These are phyloP conservation scores for Thymelicus sylvestris DNA, from an alignment of 2,888 invertebrate genomes.

Conservation along the genomic window DNA sequence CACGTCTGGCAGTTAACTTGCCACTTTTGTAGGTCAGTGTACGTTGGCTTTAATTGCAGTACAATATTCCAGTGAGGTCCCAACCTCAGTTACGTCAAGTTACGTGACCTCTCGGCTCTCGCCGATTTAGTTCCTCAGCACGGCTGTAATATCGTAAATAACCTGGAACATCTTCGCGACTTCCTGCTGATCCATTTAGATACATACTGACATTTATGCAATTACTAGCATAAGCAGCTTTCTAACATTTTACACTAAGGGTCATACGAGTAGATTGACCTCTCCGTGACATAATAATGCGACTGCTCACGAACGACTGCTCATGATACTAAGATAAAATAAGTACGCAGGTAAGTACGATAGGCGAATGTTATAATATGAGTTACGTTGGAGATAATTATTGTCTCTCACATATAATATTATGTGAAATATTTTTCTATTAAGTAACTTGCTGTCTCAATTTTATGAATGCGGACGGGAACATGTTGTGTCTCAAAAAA, in stretches of 20 bases:
- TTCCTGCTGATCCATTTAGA: conserved; percentile 14
- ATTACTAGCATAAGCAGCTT: conserved; percentile 12
- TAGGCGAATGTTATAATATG: no score
- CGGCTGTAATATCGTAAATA: conserved; percentile 13
- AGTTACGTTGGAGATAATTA: no score
- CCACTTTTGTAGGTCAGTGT: conserved; percentile 15
- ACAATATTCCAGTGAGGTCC: conserved; percentile 21
- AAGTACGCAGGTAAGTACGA: no score
- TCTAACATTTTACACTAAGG: conserved; percentile 7
- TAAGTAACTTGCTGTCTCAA: no score
- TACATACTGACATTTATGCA: conserved; percentile 22
- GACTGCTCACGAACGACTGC: not conserved
- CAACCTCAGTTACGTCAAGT: conserved; percentile 25
- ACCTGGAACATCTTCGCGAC: conserved; percentile 10
- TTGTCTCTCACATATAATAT: no score
- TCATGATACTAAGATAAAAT: not conserved
- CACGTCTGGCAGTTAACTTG: not conserved
- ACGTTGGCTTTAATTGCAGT: conserved; percentile 23
- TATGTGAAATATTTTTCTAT: no score
- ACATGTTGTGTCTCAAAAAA: no score
- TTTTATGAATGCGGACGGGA: no score
- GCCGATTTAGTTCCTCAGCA: conserved; percentile 14
- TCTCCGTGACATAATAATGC: not conserved
- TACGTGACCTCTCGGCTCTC: conserved; percentile 30
- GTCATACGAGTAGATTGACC: conserved; percentile 14